Percentiles rank a stretch among this genome's conserved stretches.
These are phyloP conservation scores for Sebastes kiyomatsui DNA, from an alignment of 2,797 vertebrate genomes.

Conservation along the genomic window DNA sequence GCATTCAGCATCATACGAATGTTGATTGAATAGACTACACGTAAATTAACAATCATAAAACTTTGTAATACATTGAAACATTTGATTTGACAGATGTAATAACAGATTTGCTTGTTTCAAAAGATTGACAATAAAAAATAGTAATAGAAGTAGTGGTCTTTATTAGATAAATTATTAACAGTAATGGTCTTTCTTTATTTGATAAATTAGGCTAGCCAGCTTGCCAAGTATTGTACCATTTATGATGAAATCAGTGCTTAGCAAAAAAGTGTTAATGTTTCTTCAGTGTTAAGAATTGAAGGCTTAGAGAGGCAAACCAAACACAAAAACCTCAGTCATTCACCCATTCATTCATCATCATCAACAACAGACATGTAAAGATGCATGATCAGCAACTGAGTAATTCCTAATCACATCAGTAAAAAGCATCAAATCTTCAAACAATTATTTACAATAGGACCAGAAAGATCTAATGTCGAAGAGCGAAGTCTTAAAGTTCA, in stretches of 20 bases:
- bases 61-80: background rate
- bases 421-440: background rate
- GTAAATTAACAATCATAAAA: background rate
- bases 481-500: slow-evolving; percentile 50
- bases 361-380: background rate
- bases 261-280: slow-evolving; percentile 44
- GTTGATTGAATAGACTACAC: background rate
- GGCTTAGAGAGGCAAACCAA: background rate
- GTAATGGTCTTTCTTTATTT: slow-evolving; percentile 1
- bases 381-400: slow-evolving; percentile 5
- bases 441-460: slow-evolving; percentile 23
- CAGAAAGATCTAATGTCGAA: slow-evolving; percentile 3
- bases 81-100: background rate
- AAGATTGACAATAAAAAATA: background rate
- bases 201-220: slow-evolving; percentile 58
- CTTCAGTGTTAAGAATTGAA: slow-evolving; percentile 33
- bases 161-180: slow-evolving; percentile 49
- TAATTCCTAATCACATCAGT: background rate
- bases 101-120: background rate
- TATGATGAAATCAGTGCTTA: background rate
- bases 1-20: background rate
- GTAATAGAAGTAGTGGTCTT: slow-evolving; percentile 15
- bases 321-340: slow-evolving; percentile 17
- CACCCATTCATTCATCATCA: slow-evolving; percentile 18
- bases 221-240: slow-evolving; percentile 36